Conservation (phyloP, 2,113 vertebrate genomes). For the Prietella phreatophila region DNA sequence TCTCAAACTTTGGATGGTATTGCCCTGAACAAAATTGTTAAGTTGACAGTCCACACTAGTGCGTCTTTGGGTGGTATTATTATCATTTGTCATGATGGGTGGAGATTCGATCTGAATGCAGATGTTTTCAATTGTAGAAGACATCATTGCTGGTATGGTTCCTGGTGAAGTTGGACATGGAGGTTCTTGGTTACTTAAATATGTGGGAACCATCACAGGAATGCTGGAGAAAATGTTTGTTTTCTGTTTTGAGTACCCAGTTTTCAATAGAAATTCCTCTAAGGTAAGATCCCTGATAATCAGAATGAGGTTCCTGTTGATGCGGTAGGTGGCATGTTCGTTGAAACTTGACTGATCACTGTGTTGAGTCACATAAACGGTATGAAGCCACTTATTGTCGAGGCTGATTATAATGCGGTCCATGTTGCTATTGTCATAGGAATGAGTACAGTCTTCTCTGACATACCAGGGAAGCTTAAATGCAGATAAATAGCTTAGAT, state of each 20-base stretch:
- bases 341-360: neutral
- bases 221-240: neutral
- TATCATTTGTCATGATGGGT: neutral
- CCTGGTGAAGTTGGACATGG: neutral
- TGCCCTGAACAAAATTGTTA: neutral
- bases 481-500: neutral
- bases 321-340: neutral
- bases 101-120: neutral
- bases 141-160: neutral
- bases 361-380: conserved; percentile 40
- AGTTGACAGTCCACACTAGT: neutral
- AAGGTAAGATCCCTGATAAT: neutral
- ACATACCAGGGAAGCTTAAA: neutral
- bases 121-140: neutral
- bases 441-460: neutral
- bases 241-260: neutral
- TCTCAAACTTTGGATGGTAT: neutral
- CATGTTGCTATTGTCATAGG: conserved; percentile 3
- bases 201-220: neutral
- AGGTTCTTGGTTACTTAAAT: neutral
- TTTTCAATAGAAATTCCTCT: conserved; percentile 24
- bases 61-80: neutral
- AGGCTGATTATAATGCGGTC: conserved; percentile 43
- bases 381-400: neutral
- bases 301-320: conserved; percentile 27